Evolutionary conservation across 2,797 vertebrate genomes (phyloP), one percentile per base, ranked within the genome.

Genomic region (Enteromius unitaeniatus): DNA sequence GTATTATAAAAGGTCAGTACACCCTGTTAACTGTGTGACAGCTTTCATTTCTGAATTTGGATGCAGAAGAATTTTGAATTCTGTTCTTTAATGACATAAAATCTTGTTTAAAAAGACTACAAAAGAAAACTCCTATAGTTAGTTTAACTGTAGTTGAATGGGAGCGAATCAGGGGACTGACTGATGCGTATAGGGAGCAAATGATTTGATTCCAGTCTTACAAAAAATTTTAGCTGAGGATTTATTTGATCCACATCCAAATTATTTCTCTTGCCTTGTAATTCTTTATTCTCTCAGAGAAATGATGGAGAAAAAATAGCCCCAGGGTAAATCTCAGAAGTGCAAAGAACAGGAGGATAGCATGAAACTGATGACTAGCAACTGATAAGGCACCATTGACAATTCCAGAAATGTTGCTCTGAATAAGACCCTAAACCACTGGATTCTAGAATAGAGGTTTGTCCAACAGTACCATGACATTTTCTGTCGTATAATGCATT

Each of bases 221-320:
- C 92, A 93, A 91, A 88, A 80, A 75, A 68, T 90, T 91, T 91
- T 92, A 91, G 86, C 89, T 49, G 88, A 92, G 90, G 89, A 86
- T 89, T 81, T 84, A 84, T 87, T 89, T 88, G 88, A 93, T 91
- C 90, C 82, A 82, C 78, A 90, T 86, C 79, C 77, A 86, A 53
- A 88, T 95, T 91, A 94, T 94, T 93, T 90, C 86, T 90, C 92
- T 86, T 93, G 93, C 92, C 92, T 84, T 89, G 89, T 90, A 92
- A 95, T 94, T 93, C 90, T 88, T 91, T 93, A 93, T 95, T 94
- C 92, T 94, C 88, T 93, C 77, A 90, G 92, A 92, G 91, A 91
- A 90, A 91, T 85, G 90, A 89, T 84, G 84, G 92, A 87, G 89
- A 86, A 87, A 92, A 93, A 94, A 93, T 86, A 92, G 94, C 94